Conservation (phyloP, 2,797 vertebrate genomes). For the Cuculus canorus region DNA sequence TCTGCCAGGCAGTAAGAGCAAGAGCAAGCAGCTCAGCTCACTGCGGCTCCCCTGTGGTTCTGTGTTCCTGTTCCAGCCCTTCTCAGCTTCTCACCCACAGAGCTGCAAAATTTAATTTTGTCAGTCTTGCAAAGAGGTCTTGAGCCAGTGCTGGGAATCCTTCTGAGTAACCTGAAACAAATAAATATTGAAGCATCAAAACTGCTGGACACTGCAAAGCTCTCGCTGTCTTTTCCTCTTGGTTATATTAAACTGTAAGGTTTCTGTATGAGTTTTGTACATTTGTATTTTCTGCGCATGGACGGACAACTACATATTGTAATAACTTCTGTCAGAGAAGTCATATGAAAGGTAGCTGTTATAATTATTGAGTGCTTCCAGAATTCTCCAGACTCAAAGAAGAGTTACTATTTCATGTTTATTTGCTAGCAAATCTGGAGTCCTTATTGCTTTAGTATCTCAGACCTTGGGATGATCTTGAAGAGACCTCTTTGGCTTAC, state of each 20-base stretch:
- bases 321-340: background rate
- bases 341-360: background rate
- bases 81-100: background rate
- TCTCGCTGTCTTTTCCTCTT: background rate
- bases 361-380: background rate
- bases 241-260: background rate
- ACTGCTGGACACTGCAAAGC: background rate
- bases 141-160: background rate
- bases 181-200: background rate
- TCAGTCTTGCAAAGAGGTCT: background rate
- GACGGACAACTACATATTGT: fast-evolving
- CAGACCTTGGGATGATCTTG: background rate
- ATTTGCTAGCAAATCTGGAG: background rate
- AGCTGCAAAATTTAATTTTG: background rate
- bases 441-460: background rate
- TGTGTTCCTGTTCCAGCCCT: background rate
- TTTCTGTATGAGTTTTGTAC: background rate
- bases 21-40: background rate
- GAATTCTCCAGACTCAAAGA: background rate
- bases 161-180: background rate
- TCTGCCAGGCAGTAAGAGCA: constrained; percentile 34
- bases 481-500: background rate
- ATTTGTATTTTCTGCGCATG: background rate
- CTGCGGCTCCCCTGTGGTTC: background rate
- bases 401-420: background rate